Base-by-base conservation (phyloP, 2,797 vertebrate genomes). In the Lophius americanus region DNA sequence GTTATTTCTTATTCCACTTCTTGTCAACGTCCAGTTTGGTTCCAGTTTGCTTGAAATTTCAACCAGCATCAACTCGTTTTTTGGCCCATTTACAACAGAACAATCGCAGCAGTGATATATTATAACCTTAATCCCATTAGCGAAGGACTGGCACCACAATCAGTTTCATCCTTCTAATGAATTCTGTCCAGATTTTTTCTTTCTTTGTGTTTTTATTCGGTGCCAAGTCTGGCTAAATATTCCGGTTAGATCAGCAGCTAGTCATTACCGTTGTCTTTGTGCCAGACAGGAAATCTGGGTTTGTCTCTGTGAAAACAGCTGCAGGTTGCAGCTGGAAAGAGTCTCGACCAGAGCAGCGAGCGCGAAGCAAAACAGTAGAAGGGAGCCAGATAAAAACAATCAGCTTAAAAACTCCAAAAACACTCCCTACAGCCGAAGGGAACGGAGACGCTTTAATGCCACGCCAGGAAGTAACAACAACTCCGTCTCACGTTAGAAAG, bases 341-440 rank as follows among this genome's bases (percentile, higher is more conserved):
- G 32, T 3, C 3, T 14, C 7, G 32, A 38, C 44, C 33, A 47
- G 39, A 36, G 14, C 41, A 48, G 13, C 14, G 47, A 23, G 14
- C n/a, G 6, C 33, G 33, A 39, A 37, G 13, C 48, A 7, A 32
- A 48, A 44, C 23, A 44, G 7, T 35, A 51, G n/a, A n/a, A 52
- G 23, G 23, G 23, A 23, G 23, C 23, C 23, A 23, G 23, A 51
- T 9, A 5, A 37, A 38, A 39, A 37, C 43, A 33, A 12, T 51
- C 9, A 62, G 11, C 42, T 52, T 9, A 61, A 56, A 41, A 33
- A 23, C 32, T 5, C 38, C 9, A 23, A 43, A 69, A 51, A 36
- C 0, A 5, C 9, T 42, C 8, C 7, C 50, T 14, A 0, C 2
- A 7, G 6, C 0, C 4, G 5, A 51, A 35, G 6, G 43, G 6